Evolutionary conservation across 2,113 vertebrate genomes (phyloP).

Genomic region (Blennius ocellaris): DNA sequence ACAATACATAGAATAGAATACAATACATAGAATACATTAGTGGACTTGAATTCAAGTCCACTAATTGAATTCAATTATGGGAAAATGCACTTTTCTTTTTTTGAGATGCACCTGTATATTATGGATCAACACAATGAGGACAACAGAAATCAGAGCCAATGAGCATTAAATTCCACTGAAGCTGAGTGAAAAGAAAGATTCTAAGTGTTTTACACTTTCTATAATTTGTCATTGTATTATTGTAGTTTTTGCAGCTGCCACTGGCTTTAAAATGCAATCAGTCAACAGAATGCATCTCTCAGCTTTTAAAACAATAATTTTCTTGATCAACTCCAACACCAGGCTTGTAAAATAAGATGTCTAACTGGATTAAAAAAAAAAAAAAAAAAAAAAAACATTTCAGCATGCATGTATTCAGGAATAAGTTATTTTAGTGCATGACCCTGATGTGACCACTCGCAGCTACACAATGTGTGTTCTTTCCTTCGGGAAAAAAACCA

Average conservation of each 20-base stretch:
- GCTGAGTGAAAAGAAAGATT: background rate
- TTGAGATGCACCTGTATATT: too few relatives aligned
- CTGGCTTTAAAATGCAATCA: slow-evolving; percentile 4
- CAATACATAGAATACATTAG: too few relatives aligned
- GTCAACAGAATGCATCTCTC: slow-evolving; percentile 13
- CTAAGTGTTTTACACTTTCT: too few relatives aligned
- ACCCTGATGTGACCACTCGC: slow-evolving; percentile 4
- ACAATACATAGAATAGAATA: too few relatives aligned
- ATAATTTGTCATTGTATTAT: slow-evolving; percentile 8
- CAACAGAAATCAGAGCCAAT: slow-evolving; percentile 18
- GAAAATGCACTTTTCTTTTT: too few relatives aligned
- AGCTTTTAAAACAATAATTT: background rate
- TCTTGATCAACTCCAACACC: slow-evolving; percentile 14
- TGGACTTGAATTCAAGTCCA: too few relatives aligned
- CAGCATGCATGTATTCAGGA: slow-evolving; percentile 19
- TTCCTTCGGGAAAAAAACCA: slow-evolving; percentile 1
- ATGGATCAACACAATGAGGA: background rate
- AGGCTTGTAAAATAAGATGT: slow-evolving; percentile 5
- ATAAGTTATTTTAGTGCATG: slow-evolving; percentile 46
- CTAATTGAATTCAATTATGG: too few relatives aligned
- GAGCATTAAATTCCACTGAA: slow-evolving; percentile 28
- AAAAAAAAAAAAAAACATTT: slow-evolving; percentile 27
- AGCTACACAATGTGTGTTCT: slow-evolving; percentile 16
- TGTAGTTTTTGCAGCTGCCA: slow-evolving; percentile 46
- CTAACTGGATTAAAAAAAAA: background rate